Conservation (phyloP, 2,113 vertebrate genomes). For the Ursus arctos region DNA sequence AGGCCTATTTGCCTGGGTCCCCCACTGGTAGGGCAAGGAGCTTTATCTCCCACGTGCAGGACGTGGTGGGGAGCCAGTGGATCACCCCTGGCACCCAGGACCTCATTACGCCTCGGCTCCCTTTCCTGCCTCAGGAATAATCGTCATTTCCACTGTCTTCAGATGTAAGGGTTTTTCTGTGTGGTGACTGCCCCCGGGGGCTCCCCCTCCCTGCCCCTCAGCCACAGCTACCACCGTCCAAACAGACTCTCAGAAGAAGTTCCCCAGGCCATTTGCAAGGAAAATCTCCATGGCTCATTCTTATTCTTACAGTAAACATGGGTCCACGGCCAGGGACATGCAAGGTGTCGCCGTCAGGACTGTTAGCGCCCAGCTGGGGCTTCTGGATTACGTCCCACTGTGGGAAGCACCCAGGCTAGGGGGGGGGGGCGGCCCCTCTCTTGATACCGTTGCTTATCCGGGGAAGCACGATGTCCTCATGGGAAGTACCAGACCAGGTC, state of each 20-base stretch:
- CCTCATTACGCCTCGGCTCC: too few species aligned
- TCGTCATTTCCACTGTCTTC: fast-evolving
- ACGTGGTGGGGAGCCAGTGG: fast-evolving
- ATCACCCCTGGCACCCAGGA: neutral
- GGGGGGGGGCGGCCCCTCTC: neutral
- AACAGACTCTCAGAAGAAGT: neutral
- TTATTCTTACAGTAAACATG: neutral
- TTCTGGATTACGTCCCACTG: neutral
- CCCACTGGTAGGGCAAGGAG: too few species aligned
- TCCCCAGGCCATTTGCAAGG: neutral
- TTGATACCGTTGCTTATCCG: fast-evolving
- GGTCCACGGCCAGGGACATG: too few species aligned
- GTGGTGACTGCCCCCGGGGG: neutral
- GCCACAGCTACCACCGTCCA: neutral
- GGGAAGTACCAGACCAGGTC: neutral
- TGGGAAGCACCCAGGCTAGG: neutral
- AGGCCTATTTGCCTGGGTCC: neutral
- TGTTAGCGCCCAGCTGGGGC: neutral
- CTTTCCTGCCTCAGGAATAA: neutral
- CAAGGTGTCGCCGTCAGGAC: fast-evolving
- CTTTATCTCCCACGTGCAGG: fast-evolving
- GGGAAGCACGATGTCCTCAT: fast-evolving
- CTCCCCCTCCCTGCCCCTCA: neutral
- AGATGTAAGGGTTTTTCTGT: neutral
- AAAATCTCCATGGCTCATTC: neutral